These are phyloP conservation scores for Suricata suricatta DNA, from an alignment of 2,113 vertebrate species.

Conservation along the genomic window DNA sequence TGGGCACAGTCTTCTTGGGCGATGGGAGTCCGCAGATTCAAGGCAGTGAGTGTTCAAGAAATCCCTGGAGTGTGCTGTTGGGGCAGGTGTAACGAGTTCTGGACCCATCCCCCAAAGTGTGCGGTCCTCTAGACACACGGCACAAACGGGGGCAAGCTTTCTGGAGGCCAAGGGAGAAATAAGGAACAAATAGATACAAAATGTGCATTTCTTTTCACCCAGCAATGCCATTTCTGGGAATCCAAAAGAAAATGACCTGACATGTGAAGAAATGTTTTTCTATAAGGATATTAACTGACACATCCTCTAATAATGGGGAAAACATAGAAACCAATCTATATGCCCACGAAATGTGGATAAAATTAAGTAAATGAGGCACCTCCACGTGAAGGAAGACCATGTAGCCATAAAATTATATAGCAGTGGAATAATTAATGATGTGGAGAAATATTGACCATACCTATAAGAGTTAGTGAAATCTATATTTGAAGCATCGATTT, in stretches of 20 bases:
- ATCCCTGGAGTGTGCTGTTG: not conserved
- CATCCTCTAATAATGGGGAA: not conserved
- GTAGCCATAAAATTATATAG: conserved; percentile 28
- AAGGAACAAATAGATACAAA: not conserved
- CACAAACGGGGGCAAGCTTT: not conserved
- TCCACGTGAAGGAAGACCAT: not conserved
- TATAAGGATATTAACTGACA: not conserved
- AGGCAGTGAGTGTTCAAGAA: not conserved
- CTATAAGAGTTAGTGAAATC: not conserved
- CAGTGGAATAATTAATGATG: conserved; percentile 30
- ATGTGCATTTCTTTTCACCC: not conserved
- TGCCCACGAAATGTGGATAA: not conserved
- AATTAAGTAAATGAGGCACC: not conserved
- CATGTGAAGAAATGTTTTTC: not conserved
- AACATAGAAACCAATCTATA: not conserved
- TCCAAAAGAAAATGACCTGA: not conserved
- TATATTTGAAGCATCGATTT: not conserved
- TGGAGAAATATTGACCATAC: not conserved
- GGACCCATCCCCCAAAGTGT: not conserved
- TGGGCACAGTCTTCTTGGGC: not conserved
- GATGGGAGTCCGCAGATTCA: not conserved
- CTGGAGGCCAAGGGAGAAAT: not conserved
- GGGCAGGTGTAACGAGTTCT: not conserved
- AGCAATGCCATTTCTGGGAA: not conserved
- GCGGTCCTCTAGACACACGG: fast-evolving